phyloP scores from a whole-genome alignment of 2,113 vertebrate genomes.

The Arvicanthis niloticus region DNA sequence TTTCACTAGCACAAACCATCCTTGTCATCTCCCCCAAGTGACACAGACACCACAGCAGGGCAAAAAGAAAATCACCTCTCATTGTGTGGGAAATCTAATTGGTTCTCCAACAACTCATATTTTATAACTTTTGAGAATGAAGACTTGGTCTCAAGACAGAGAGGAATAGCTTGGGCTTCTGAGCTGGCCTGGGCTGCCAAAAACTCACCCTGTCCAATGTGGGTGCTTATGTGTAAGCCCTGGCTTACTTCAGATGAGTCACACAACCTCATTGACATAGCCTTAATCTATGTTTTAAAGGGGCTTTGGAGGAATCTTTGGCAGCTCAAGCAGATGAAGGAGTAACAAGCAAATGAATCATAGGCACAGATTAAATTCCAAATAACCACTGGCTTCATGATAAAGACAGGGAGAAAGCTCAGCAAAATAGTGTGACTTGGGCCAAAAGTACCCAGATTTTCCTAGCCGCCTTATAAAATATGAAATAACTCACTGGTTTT shows the following conservation, averaged over 20 bases:
- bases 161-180: neutral
- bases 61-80: neutral
- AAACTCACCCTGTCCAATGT: neutral
- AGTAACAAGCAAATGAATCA: slow-evolving; percentile 61
- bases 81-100: neutral
- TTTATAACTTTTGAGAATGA: neutral
- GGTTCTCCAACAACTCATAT: neutral
- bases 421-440: slow-evolving; percentile 26
- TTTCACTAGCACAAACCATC: neutral
- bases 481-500: neutral
- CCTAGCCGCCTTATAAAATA: neutral
- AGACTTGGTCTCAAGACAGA: neutral
- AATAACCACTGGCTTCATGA: slow-evolving; percentile 50
- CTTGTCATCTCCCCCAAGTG: neutral
- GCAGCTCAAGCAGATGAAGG: slow-evolving; percentile 49
- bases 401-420: neutral
- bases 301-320: slow-evolving; percentile 19
- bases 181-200: neutral
- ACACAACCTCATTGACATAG: neutral
- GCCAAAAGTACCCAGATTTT: neutral
- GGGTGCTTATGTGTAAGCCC: neutral
- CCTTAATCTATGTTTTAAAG: slow-evolving; percentile 27
- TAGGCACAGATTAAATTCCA: slow-evolving; percentile 60
- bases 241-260: neutral
- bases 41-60: neutral